These are phyloP conservation scores for Chouioia cunea DNA, from an alignment of 2,888 invertebrate species.

Conservation along the genomic window DNA sequence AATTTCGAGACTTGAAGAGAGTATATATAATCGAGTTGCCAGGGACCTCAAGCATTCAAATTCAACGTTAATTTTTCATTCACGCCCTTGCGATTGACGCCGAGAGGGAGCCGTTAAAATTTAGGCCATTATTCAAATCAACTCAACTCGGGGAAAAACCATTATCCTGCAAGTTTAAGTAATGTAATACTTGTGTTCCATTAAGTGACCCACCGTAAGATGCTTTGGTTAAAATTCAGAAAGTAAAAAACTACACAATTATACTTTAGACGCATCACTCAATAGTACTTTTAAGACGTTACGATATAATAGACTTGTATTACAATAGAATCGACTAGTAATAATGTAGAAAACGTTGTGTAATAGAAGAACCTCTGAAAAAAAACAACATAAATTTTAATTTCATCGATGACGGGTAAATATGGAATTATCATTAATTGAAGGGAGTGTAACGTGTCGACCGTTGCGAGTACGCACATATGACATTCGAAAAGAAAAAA, in stretches of 20 bases:
- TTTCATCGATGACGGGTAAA: not conserved
- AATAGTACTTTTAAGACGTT: not conserved
- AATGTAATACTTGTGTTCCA: too few relatives aligned
- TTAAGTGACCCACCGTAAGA: too few relatives aligned
- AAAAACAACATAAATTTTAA: constrained; percentile 16
- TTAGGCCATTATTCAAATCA: too few relatives aligned
- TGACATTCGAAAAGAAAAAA: constrained; percentile 20
- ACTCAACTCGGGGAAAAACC: too few relatives aligned
- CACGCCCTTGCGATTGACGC: constrained; percentile 2
- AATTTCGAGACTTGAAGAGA: too few relatives aligned
- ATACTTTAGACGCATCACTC: too few relatives aligned
- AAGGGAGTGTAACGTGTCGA: constrained; percentile 8
- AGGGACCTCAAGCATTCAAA: too few relatives aligned
- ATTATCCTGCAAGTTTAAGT: too few relatives aligned
- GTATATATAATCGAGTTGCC: too few relatives aligned
- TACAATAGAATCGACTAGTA: not conserved
- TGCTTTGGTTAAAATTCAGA: too few relatives aligned
- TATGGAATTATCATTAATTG: constrained; percentile 39
- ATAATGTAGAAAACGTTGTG: constrained; percentile 13
- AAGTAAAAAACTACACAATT: too few relatives aligned
- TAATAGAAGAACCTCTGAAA: not conserved
- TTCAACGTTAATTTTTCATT: not conserved
- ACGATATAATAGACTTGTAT: constrained; percentile 13
- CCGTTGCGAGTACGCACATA: not conserved
- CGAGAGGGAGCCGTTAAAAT: not conserved